A percentile compares a stretch with the other conserved stretches of the same genome.
These are phyloP conservation scores for Drosophila nigricruria DNA, from an alignment of 2,888 invertebrate genomes.

Conservation along the genomic window DNA sequence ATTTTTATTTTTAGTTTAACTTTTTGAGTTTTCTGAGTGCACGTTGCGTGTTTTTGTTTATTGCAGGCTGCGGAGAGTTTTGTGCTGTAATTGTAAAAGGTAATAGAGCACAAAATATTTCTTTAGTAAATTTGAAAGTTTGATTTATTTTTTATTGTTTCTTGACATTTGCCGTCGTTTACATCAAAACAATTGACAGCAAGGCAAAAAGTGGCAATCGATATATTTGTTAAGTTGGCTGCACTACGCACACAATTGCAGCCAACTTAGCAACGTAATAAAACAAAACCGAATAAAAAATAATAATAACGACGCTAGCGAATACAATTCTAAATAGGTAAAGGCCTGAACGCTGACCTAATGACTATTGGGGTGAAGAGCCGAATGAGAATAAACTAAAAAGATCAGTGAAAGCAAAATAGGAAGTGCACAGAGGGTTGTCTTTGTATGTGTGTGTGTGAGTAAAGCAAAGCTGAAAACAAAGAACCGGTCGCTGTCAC, in stretches of 20 bases:
- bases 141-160: background rate
- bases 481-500: slow-evolving; percentile 32
- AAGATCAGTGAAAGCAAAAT: slow-evolving; percentile 36
- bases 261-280: slow-evolving; percentile 1
- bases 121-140: slow-evolving; percentile 6
- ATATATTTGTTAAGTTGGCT: slow-evolving; percentile 18
- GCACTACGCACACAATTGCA: background rate
- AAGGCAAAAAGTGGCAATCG: slow-evolving; percentile 1
- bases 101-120: slow-evolving; percentile 9
- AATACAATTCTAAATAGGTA: slow-evolving; percentile 18
- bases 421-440: slow-evolving; percentile 39
- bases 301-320: slow-evolving; percentile 1
- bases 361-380: slow-evolving; percentile 16
- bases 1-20: background rate
- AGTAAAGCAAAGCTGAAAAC: slow-evolving; percentile 10
- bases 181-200: background rate
- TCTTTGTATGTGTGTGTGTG: slow-evolving; percentile 11
- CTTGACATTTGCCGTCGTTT: slow-evolving; percentile 1
- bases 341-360: slow-evolving; percentile 12
- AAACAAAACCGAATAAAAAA: background rate
- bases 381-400: slow-evolving; percentile 26
- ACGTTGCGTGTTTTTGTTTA: slow-evolving; percentile 22
- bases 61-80: slow-evolving; percentile 28
- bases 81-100: slow-evolving; percentile 37
- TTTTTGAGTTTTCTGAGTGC: slow-evolving; percentile 14